Evolutionary conservation across 1,140 invertebrate genomes (phyloP).

Genomic region (Hycleus phaleratus): DNA sequence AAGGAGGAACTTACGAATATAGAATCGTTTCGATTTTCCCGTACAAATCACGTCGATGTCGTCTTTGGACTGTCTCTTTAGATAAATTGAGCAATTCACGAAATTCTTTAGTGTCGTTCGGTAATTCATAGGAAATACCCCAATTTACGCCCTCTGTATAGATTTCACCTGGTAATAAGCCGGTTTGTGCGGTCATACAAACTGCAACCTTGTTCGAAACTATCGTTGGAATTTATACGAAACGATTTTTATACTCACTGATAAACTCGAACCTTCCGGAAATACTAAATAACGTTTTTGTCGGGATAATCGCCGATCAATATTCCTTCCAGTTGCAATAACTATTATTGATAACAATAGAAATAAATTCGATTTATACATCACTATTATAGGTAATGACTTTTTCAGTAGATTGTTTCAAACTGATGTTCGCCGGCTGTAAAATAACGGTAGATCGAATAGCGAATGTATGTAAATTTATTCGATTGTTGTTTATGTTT

Average conservation of each 20-base stretch:
- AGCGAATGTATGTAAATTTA: no score
- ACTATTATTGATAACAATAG: no score
- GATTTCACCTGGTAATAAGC: slow-evolving; percentile 12
- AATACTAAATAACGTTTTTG: slow-evolving; percentile 65
- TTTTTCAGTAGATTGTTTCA: no score
- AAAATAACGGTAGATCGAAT: no score
- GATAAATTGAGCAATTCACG: slow-evolving; percentile 35
- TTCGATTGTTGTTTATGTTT: no score
- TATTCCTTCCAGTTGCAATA: no score
- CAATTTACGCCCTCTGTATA: slow-evolving; percentile 65
- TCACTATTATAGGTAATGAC: no score
- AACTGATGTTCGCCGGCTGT: no score
- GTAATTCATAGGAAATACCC: slow-evolving; percentile 69
- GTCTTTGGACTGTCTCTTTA: slow-evolving; percentile 43
- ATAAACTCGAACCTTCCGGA: slow-evolving; percentile 50
- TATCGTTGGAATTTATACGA: neutral
- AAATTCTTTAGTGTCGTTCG: slow-evolving; percentile 54
- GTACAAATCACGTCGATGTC: slow-evolving; percentile 53
- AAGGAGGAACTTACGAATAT: slow-evolving; percentile 51
- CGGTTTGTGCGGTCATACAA: slow-evolving; percentile 2
- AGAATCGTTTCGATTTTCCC: slow-evolving; percentile 60
- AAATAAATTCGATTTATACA: no score
- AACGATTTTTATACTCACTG: neutral
- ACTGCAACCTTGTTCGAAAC: neutral
- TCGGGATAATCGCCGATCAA: slow-evolving; percentile 38